phyloP scores from a whole-genome alignment of 1,140 invertebrate genomes.

The Drosophila kohkoa region DNA sequence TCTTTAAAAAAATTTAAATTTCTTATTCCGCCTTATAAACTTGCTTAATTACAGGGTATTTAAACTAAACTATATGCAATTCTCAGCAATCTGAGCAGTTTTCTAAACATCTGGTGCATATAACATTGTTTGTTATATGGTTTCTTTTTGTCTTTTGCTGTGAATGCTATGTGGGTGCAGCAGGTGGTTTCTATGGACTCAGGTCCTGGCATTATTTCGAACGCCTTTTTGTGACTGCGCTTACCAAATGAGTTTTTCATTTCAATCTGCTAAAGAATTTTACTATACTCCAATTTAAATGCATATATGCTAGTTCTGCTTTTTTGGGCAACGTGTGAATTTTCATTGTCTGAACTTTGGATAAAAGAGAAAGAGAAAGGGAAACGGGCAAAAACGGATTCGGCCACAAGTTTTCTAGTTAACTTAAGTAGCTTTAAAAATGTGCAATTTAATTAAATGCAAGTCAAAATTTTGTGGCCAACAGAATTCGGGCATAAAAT shows the following conservation, averaged over 20 bases:
- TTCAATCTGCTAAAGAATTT: conserved; percentile 39
- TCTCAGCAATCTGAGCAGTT: conserved; percentile 1
- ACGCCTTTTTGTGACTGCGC: conserved; percentile 32
- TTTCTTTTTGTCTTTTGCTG: conserved; percentile 30
- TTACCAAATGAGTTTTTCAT: conserved; percentile 52
- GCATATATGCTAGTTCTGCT: conserved; percentile 19
- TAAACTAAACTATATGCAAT: too few relatives aligned
- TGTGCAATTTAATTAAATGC: conserved; percentile 72
- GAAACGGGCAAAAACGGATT: conserved; percentile 25
- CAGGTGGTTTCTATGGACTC: conserved; percentile 73
- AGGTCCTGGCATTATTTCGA: conserved; percentile 41
- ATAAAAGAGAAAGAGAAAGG: background rate
- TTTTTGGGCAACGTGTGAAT: conserved; percentile 46
- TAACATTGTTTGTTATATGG: conserved; percentile 47
- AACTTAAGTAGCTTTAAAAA: conserved; percentile 74
- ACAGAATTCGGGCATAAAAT: conserved; percentile 41
- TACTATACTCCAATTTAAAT: conserved; percentile 18
- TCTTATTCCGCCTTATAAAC: too few relatives aligned
- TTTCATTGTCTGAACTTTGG: conserved; percentile 16
- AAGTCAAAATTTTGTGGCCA: conserved; percentile 50
- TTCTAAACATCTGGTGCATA: conserved; percentile 63
- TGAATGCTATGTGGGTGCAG: conserved; percentile 51
- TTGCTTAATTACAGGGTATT: conserved; percentile 13
- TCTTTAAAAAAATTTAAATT: too few relatives aligned
- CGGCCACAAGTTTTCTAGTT: conserved; percentile 68